A percentile compares a stretch with the other conserved stretches of the same genome.
These are phyloP conservation scores for Prunella fulvescens DNA, from an alignment of 2,113 vertebrate genomes.

Conservation along the genomic window DNA sequence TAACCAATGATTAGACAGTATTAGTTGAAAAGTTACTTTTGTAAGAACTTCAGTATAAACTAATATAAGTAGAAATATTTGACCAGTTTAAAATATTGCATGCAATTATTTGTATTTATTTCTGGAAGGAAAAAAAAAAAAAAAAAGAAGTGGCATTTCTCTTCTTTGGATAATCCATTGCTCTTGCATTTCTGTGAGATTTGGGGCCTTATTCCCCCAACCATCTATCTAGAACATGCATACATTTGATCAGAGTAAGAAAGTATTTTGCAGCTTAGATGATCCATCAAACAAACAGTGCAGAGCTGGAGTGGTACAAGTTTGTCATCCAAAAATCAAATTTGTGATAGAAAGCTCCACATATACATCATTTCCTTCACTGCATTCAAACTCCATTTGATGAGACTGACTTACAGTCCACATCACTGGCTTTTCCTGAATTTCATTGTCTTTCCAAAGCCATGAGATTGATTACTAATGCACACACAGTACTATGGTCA, in stretches of 20 bases:
- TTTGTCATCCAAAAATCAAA: not conserved
- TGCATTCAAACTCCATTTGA: not conserved
- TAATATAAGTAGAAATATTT: not conserved
- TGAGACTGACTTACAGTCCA: not conserved
- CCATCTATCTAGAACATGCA: not conserved
- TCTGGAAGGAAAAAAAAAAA: not conserved
- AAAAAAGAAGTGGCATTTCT: accelerated
- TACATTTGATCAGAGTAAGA: not conserved
- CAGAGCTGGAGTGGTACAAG: not conserved
- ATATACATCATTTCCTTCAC: not conserved
- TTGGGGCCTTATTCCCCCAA: not conserved
- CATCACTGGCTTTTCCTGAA: not conserved
- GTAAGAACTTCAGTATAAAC: not conserved
- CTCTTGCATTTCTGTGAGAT: not conserved
- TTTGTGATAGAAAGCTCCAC: not conserved
- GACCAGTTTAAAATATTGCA: not conserved
- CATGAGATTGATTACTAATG: not conserved
- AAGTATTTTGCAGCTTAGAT: not conserved
- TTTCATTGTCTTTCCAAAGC: not conserved
- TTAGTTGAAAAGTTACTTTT: not conserved
- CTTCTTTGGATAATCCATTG: not conserved
- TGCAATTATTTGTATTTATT: not conserved
- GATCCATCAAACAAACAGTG: not conserved
- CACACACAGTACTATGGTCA: not conserved
- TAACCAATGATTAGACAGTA: not conserved